Evolutionary conservation across 2,113 vertebrate species (phyloP).

Genomic region (Oryctolagus cuniculus): DNA sequence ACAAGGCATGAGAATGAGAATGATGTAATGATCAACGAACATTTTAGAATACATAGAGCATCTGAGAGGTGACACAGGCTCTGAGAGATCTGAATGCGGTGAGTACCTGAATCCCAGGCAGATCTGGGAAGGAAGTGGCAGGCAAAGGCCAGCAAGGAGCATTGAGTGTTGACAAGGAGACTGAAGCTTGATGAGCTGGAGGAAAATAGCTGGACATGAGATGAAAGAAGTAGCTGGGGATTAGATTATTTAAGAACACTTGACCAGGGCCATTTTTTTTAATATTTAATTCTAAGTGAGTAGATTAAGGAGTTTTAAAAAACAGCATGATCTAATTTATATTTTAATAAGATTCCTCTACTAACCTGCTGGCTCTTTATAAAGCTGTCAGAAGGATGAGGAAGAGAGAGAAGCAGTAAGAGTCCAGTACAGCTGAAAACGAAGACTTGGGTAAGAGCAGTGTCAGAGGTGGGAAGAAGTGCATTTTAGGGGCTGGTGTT

Average conservation of each 20-base stretch:
- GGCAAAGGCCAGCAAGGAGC: not conserved
- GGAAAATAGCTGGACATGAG: not conserved
- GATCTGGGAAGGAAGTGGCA: not conserved
- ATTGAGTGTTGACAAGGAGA: not conserved
- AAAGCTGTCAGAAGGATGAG: not conserved
- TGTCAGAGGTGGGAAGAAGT: not conserved
- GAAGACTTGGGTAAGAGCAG: not conserved
- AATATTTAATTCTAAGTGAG: not conserved
- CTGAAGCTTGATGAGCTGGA: not conserved
- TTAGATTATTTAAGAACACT: not conserved
- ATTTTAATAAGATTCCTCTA: conserved; percentile 15
- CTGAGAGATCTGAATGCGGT: not conserved
- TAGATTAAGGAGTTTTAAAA: not conserved
- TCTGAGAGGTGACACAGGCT: not conserved
- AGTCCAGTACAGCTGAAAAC: not conserved
- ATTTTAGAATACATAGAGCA: not conserved
- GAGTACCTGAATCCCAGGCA: not conserved
- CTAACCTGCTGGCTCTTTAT: not conserved
- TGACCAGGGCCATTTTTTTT: not conserved
- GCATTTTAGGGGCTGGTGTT: not conserved
- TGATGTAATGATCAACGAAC: not conserved
- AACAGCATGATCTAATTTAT: not conserved
- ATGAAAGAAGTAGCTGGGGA: not conserved
- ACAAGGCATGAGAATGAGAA: not conserved
- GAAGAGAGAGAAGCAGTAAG: not conserved